phyloP scores from a whole-genome alignment of 2,797 vertebrate genomes.

The Scomberomorus guttatus region DNA sequence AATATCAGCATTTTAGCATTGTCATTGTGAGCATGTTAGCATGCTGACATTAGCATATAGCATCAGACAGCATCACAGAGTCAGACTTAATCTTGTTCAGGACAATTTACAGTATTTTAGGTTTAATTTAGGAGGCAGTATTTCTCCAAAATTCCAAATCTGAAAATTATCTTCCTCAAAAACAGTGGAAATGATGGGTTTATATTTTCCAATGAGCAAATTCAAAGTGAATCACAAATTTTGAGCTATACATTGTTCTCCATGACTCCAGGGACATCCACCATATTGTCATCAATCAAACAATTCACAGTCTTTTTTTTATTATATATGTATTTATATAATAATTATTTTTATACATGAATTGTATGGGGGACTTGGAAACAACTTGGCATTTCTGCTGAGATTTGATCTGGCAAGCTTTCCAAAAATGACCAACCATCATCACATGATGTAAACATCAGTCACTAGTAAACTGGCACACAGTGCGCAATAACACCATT shows the following conservation, averaged over 20 bases:
- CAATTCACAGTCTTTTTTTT: not conserved
- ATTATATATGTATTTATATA: no score
- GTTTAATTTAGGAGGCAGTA: not conserved
- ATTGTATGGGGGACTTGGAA: not conserved
- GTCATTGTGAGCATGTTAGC: no score
- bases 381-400: constrained; percentile 1
- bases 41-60: no score
- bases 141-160: not conserved
- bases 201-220: not conserved
- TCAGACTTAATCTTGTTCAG: not conserved
- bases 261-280: not conserved
- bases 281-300: not conserved
- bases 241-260: not conserved
- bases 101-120: not conserved
- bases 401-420: constrained; percentile 5
- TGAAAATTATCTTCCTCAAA: not conserved
- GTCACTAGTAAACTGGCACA: constrained; percentile 15
- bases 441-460: not conserved
- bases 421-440: not conserved
- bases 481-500: constrained; percentile 10
- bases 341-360: no score
- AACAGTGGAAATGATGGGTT: not conserved
- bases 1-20: no score
- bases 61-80: not conserved
- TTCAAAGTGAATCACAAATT: not conserved